Conservation (phyloP, 1,140 invertebrate genomes). For the Cotesia typhae region DNA sequence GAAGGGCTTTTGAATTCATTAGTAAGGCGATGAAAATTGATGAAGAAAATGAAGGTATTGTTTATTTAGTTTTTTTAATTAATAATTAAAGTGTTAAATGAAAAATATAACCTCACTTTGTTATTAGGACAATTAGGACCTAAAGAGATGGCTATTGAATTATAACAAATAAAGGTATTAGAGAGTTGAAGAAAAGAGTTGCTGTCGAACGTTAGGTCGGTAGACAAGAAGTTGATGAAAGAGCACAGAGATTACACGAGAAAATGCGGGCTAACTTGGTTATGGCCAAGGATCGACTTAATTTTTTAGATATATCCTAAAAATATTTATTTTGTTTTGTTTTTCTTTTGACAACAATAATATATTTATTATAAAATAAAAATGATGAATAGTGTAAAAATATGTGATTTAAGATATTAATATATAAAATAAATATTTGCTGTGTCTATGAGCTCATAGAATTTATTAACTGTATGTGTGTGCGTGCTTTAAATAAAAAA, state of each 20-base stretch:
- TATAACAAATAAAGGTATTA: conserved; percentile 93
- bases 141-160: conserved; percentile 90
- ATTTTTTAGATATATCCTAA: conserved; percentile 90
- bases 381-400: no score
- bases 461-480: no score
- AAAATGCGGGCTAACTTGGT: conserved; percentile 95
- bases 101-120: conserved; percentile 17
- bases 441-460: no score
- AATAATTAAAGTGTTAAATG: not conserved
- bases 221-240: conserved; percentile 90
- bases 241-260: conserved; percentile 88
- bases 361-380: no score
- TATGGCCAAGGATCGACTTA: conserved; percentile 92
- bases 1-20: conserved; percentile 94
- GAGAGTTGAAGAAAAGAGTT: conserved; percentile 91
- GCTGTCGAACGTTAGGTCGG: conserved; percentile 87
- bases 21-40: conserved; percentile 95
- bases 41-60: conserved; percentile 89
- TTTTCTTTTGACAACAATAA: no score
- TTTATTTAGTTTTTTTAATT: not conserved
- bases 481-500: no score
- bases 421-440: no score
- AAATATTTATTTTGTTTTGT: no score
- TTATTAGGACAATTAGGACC: conserved; percentile 71
- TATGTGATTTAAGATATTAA: no score